phyloP scores from a whole-genome alignment of 1,140 invertebrate genomes.

The Aphelinus atriplicis region DNA sequence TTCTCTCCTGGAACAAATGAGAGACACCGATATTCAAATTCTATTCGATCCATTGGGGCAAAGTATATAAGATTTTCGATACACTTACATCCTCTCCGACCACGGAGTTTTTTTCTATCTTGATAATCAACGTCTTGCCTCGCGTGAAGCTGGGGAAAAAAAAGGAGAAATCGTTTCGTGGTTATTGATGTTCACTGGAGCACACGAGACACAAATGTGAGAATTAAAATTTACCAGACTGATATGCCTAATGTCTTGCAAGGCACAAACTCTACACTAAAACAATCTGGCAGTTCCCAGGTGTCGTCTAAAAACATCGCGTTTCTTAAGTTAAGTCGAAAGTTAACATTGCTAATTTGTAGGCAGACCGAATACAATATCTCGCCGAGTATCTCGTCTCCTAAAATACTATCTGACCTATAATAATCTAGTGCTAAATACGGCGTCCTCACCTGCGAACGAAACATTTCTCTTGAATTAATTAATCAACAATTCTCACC shows the following conservation, averaged over 20 bases:
- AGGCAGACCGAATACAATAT: conserved; percentile 70
- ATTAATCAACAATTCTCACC: neutral
- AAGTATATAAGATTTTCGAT: conserved; percentile 12
- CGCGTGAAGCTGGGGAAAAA: conserved; percentile 62
- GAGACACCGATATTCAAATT: neutral
- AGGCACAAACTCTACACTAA: conserved; percentile 67
- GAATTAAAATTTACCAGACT: conserved; percentile 59
- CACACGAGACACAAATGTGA: no score
- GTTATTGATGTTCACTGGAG: no score
- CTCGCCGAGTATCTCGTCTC: conserved; percentile 70
- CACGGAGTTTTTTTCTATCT: conserved; percentile 67
- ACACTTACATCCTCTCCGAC: conserved; percentile 69
- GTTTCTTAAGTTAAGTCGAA: conserved; percentile 68
- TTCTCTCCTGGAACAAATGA: conserved; percentile 65
- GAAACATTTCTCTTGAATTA: neutral
- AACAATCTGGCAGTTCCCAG: conserved; percentile 66
- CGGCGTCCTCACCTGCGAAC: conserved; percentile 51
- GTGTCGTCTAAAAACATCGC: conserved; percentile 68
- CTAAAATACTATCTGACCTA: conserved; percentile 60
- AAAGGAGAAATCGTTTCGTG: neutral
- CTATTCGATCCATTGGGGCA: neutral
- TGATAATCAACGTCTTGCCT: conserved; percentile 67
- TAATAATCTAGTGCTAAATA: conserved; percentile 55
- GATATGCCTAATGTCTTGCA: conserved; percentile 68
- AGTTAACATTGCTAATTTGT: conserved; percentile 67